Evolutionary conservation across 2,888 invertebrate species (phyloP).

Genomic region (Mythimna pallens): DNA sequence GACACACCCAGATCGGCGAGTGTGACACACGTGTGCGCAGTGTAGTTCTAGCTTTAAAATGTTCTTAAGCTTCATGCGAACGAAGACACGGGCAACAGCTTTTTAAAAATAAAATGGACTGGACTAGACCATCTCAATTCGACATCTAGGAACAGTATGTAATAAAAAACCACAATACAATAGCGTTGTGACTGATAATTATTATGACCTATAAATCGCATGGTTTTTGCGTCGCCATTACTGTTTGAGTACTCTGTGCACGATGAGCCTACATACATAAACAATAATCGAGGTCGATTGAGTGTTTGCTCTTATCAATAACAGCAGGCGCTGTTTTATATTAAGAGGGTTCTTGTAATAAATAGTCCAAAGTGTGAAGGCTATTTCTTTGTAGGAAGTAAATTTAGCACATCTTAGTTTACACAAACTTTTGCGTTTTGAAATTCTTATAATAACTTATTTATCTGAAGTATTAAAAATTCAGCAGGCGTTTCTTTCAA

Average conservation of each 20-base stretch:
- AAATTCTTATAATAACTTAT: neutral
- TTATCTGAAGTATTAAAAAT: neutral
- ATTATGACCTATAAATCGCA: slow-evolving; percentile 16
- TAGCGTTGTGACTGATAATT: slow-evolving; percentile 10
- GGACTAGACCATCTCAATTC: neutral
- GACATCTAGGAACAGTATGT: neutral
- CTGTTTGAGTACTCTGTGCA: neutral
- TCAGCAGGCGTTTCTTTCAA: neutral
- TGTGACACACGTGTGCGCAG: too few relatives aligned
- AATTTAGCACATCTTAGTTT: neutral
- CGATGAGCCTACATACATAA: slow-evolving; percentile 25
- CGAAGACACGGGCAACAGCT: neutral
- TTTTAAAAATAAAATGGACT: neutral
- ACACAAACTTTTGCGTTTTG: neutral
- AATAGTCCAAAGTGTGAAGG: slow-evolving; percentile 7
- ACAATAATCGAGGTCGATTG: slow-evolving; percentile 47
- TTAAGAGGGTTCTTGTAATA: slow-evolving; percentile 34
- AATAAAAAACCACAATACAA: slow-evolving; percentile 12
- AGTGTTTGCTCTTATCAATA: slow-evolving; percentile 32
- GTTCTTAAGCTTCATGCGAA: neutral
- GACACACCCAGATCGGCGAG: too few relatives aligned
- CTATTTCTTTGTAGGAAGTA: neutral
- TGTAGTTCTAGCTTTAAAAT: too few relatives aligned
- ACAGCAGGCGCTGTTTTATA: slow-evolving; percentile 41
- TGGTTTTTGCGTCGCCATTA: slow-evolving; percentile 7